These are phyloP conservation scores for Melanargia galathea DNA, from an alignment of 2,888 invertebrate species.

Conservation along the genomic window DNA sequence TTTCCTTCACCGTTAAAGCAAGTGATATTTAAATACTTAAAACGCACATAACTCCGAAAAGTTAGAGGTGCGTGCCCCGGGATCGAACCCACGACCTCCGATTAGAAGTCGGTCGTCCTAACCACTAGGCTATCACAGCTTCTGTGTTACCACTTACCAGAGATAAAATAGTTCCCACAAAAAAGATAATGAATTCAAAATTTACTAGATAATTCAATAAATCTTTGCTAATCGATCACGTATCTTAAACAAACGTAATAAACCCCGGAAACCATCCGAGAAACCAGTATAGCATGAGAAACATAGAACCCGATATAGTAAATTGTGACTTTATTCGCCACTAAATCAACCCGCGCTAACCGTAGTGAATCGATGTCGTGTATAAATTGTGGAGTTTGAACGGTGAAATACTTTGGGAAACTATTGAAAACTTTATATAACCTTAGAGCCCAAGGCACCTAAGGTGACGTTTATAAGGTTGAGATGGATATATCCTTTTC, in stretches of 20 bases:
- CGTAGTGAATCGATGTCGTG: slow-evolving; percentile 33
- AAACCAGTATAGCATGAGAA: slow-evolving; percentile 6
- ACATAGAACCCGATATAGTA: slow-evolving; percentile 9
- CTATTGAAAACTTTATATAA: slow-evolving; percentile 34
- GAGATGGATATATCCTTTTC: not conserved
- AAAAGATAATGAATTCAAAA: no score
- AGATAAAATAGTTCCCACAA: no score
- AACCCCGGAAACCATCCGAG: not conserved
- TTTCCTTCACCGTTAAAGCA: no score
- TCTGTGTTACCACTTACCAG: no score
- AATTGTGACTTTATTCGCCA: slow-evolving; percentile 28
- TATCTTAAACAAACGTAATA: not conserved
- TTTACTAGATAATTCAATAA: not conserved
- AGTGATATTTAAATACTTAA: no score
- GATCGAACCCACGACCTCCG: no score
- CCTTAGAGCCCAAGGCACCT: not conserved
- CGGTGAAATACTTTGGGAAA: slow-evolving; percentile 28
- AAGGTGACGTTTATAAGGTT: slow-evolving; percentile 7
- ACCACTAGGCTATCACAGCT: no score
- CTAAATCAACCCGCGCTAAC: slow-evolving; percentile 37
- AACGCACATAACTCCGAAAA: no score
- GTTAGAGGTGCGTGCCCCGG: no score
- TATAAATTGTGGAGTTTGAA: slow-evolving; percentile 37
- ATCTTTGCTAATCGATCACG: not conserved
- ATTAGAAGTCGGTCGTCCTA: no score